Evolutionary conservation across 2,113 vertebrate species (phyloP), one percentile per base, ranked within the genome.

Genomic region (Nettapus auritus): DNA sequence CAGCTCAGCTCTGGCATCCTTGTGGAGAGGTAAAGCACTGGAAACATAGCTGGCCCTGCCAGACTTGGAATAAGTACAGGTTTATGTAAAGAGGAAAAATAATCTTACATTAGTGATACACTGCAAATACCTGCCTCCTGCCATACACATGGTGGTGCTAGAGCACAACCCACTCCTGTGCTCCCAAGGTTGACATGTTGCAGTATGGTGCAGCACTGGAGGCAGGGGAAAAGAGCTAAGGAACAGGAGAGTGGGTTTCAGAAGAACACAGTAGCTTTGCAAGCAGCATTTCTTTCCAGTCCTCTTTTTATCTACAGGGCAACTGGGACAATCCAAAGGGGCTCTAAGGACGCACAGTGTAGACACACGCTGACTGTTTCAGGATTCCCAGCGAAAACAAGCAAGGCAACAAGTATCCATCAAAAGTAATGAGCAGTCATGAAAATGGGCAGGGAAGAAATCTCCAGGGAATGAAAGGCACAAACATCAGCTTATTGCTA

Each of bases 141-240:
- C 31, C 44, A 8, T 9, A 44, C 42, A 62, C 73, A 34, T 23
- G 33, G 48, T 16, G 29, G 28, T 67, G 56, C 26, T n/a, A 34
- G 31, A 71, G 53, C 53, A 48, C 64, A 82, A 5, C 28, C 25
- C 28, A 23, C 66, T 57, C 40, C 33, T 57, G 34, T 3, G 34
- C 28, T 63, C 29, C 46, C 60, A 52, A 53, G 59, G 25, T 0
- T 31, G 28, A 23, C 28, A 28, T 18, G 5, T 15, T 0, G 0
- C 66, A 46, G 42, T 57, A 33, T 9, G 19, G 25, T 50, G 44
- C 63, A 66, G 23, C n/a, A 50, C 21, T 26, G 26, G 42, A 63
- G 29, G 18, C 23, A 68, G 9, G 10, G 9, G 3, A 4, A 74
- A 82, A 74, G 20, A 77, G 14, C 7, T 33, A 40, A 82, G 50